Conservation (phyloP, 2,888 invertebrate genomes). For the Spialia ferax region DNA sequence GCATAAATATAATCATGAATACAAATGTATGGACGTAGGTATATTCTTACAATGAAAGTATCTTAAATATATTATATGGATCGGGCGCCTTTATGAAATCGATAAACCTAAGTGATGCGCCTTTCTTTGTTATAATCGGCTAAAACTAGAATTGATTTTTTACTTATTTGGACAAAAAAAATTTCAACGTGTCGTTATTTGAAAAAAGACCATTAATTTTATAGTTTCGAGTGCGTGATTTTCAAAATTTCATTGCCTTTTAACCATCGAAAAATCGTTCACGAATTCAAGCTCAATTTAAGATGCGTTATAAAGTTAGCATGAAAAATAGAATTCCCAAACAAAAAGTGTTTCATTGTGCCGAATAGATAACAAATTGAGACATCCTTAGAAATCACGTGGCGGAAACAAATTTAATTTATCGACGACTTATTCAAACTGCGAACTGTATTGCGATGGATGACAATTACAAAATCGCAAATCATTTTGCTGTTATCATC, state of each 20-base stretch:
- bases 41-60: not conserved
- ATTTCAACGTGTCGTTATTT: not conserved
- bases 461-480: slow-evolving; percentile 66
- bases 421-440: slow-evolving; percentile 80
- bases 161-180: too few relatives aligned
- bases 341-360: slow-evolving; percentile 53
- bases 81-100: too few relatives aligned
- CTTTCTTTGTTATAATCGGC: too few relatives aligned
- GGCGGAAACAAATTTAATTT: slow-evolving; percentile 86
- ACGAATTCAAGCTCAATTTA: slow-evolving; percentile 25
- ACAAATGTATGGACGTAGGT: not conserved
- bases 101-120: too few relatives aligned
- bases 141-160: too few relatives aligned
- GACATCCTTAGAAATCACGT: slow-evolving; percentile 78
- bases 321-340: slow-evolving; percentile 8
- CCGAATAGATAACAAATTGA: slow-evolving; percentile 79
- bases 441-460: slow-evolving; percentile 72
- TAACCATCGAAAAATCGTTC: not conserved
- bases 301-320: not conserved
- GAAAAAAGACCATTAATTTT: not conserved
- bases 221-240: too few relatives aligned
- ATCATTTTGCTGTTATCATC: slow-evolving; percentile 41
- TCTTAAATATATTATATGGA: not conserved
- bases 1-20: not conserved
- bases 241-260: not conserved